Percentiles rank a stretch among this genome's conserved stretches.
phyloP scores from a whole-genome alignment of 2,797 vertebrate genomes.

The Aselliscus stoliczkanus region DNA sequence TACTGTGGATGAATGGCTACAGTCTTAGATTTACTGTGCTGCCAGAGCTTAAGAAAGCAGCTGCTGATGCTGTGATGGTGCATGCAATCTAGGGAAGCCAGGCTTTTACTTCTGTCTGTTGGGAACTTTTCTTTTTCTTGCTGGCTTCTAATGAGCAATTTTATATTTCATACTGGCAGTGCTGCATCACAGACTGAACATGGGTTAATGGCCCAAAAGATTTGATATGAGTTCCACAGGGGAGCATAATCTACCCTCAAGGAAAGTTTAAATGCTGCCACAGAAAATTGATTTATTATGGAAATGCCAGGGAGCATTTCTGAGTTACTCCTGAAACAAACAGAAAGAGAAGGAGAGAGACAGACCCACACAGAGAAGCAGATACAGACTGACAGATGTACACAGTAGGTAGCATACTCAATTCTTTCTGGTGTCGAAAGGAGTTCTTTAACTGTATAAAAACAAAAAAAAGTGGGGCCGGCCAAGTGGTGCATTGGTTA shows the following conservation, averaged over 20 bases:
- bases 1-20: conserved; percentile 53
- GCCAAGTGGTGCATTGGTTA: no score
- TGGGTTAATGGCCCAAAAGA: not conserved
- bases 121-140: not conserved
- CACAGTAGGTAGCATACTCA: not conserved
- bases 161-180: conserved; percentile 22
- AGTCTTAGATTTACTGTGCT: conserved; percentile 73
- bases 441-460: not conserved
- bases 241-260: not conserved
- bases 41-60: conserved; percentile 68
- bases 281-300: not conserved
- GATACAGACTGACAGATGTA: not conserved
- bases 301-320: not conserved
- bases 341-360: not conserved
- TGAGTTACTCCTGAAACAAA: not conserved
- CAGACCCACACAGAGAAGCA: not conserved
- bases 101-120: conserved; percentile 43
- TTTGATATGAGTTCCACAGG: not conserved
- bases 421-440: not conserved
- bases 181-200: not conserved
- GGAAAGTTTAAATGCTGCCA: not conserved
- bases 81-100: conserved; percentile 61
- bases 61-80: conserved; percentile 67
- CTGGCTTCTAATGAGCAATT: conserved; percentile 18
- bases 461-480: not conserved